phyloP scores from a whole-genome alignment of 2,113 vertebrate species.

The Pavo muticus region DNA sequence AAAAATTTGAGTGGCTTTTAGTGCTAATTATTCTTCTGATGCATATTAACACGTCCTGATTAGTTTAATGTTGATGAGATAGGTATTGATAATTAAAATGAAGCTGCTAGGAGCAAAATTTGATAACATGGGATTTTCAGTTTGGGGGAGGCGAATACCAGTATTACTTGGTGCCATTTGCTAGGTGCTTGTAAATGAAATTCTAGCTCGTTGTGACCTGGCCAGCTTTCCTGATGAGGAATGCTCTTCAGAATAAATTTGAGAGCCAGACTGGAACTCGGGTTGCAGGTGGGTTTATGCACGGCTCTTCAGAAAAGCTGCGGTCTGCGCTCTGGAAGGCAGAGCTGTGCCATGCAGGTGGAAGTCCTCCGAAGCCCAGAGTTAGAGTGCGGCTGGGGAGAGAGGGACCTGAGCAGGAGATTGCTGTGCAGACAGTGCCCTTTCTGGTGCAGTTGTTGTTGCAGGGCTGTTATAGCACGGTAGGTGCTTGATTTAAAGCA shows the following conservation, averaged over 20 bases:
- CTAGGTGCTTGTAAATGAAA: not conserved
- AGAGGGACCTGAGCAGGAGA: not conserved
- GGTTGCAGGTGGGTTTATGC: not conserved
- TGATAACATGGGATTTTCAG: not conserved
- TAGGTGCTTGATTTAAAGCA: not conserved
- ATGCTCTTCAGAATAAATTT: not conserved
- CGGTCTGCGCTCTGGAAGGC: not conserved
- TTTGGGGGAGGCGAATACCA: not conserved
- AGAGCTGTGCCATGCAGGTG: not conserved
- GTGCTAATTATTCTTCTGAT: conserved; percentile 20
- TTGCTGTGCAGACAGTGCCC: not conserved
- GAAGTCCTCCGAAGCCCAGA: not conserved
- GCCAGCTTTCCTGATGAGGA: not conserved
- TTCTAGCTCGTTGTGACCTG: too few relatives aligned
- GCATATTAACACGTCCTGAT: conserved; percentile 3
- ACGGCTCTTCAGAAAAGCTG: not conserved
- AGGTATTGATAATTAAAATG: not conserved
- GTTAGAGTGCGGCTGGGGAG: not conserved
- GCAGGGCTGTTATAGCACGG: not conserved
- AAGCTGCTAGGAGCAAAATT: not conserved
- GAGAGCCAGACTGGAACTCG: not conserved
- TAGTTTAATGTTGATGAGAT: not conserved
- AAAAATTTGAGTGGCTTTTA: not conserved
- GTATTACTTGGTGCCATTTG: not conserved
- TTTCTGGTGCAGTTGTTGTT: accelerated